Percentiles rank a stretch among this genome's conserved stretches.
phyloP scores from a whole-genome alignment of 2,888 invertebrate genomes.

The Gari tellinella region DNA sequence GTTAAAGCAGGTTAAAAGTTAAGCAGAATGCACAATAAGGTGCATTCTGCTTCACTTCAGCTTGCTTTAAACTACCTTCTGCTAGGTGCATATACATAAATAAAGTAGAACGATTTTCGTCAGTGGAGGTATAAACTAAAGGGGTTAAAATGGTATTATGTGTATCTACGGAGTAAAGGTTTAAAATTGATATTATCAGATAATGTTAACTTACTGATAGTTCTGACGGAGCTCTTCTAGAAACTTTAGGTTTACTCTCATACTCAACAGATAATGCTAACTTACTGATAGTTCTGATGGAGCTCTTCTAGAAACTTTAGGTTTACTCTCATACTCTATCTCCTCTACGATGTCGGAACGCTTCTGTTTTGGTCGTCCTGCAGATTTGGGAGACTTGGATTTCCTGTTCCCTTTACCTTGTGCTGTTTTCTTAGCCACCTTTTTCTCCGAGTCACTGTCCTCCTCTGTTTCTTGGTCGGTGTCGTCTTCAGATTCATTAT shows the following conservation, averaged over 20 bases:
- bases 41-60: too few species aligned
- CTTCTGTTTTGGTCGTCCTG: conserved; percentile 26
- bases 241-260: conserved; percentile 54
- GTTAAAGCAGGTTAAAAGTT: too few species aligned
- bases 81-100: too few species aligned
- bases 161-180: too few species aligned
- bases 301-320: conserved; percentile 67
- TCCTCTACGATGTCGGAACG: conserved; percentile 44
- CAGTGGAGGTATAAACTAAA: not conserved
- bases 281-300: conserved; percentile 79
- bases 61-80: too few species aligned
- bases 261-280: conserved; percentile 10
- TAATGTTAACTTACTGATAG: conserved; percentile 69
- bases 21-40: too few species aligned
- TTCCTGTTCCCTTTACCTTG: conserved; percentile 31
- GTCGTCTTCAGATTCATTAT: conserved; percentile 46
- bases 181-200: too few species aligned
- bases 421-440: conserved; percentile 35
- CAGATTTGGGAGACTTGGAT: conserved; percentile 33
- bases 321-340: conserved; percentile 38
- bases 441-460: conserved; percentile 38
- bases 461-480: conserved; percentile 46
- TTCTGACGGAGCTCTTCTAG: conserved; percentile 76
- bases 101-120: not conserved
- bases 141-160: not conserved